phyloP scores from a whole-genome alignment of 2,797 vertebrate genomes.

The Fringilla coelebs region DNA sequence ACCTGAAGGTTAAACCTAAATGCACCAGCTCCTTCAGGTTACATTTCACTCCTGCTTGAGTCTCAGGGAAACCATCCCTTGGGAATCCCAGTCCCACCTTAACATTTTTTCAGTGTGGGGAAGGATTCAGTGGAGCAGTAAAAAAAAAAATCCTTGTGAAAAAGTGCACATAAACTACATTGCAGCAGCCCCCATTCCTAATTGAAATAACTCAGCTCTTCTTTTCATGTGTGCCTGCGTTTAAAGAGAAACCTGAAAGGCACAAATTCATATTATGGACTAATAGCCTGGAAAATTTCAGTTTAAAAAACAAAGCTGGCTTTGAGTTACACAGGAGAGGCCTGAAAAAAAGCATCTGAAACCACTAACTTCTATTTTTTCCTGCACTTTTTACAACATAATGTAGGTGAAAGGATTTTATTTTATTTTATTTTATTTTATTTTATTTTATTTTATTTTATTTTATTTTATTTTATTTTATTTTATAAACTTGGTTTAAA shows the following conservation, averaged over 20 bases:
- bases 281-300: conserved; percentile 68
- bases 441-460: conserved; percentile 37
- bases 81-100: background rate
- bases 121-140: background rate
- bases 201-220: conserved; percentile 51
- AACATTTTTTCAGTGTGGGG: background rate
- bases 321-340: conserved; percentile 68
- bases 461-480: conserved; percentile 74
- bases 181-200: conserved; percentile 3
- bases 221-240: conserved; percentile 46
- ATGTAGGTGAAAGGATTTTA: conserved; percentile 40
- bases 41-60: background rate
- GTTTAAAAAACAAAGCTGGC: conserved; percentile 72
- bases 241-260: conserved; percentile 63
- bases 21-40: background rate
- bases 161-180: conserved; percentile 47
- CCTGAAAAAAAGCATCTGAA: conserved; percentile 51
- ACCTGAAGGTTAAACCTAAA: background rate
- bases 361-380: conserved; percentile 50
- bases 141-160: background rate
- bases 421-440: background rate
- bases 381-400: conserved; percentile 56
- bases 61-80: background rate
- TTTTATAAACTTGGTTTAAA: conserved; percentile 69
- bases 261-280: conserved; percentile 63